Base-by-base conservation (phyloP, 2,888 invertebrate species). In the Fragum fragum region DNA sequence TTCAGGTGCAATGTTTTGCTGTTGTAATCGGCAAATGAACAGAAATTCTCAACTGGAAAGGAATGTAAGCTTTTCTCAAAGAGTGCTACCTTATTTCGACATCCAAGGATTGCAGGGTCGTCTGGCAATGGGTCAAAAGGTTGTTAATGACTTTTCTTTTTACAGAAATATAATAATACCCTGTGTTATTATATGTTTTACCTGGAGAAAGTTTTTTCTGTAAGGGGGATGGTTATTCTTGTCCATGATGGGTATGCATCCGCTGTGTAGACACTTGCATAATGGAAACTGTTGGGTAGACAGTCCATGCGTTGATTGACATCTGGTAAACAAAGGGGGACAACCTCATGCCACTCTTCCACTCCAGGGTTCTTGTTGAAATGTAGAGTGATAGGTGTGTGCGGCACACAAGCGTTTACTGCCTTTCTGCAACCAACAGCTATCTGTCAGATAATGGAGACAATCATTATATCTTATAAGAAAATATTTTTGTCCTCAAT, bases 151-250 rank as follows among this genome's bases (percentile, higher is more conserved):
- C n/a, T n/a, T n/a, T n/a, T n/a, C n/a, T n/a, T n/a, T n/a, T n/a
- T n/a, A n/a, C n/a, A n/a, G n/a, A n/a, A n/a, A n/a, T n/a, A n/a
- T n/a, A n/a, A n/a, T n/a, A n/a, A n/a, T n/a, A n/a, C n/a, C n/a
- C n/a, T n/a, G n/a, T n/a, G n/a, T n/a, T n/a, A n/a, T n/a, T n/a
- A 36, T 36, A 9, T 36, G 9, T n/a, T 18, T 32, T 39, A 95
- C 95, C 93, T 93, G 0, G 94, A 94, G 87, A 91, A 93, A 1
- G 93, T 93, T 82, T 93, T 94, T 59, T 92, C 92, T 3, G 94
- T 92, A 5, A 95, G 87, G 7, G 89, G 88, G 18, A 94, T 88
- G 23, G 94, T 94, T 57, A 95, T 90, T 39, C 94, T 85, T 0
- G 92, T 93, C 95, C 95, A 95, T 21, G 85, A 78, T 0, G 91